Base-by-base conservation (phyloP, 2,888 invertebrate species). In the Octonoba sinensis region DNA sequence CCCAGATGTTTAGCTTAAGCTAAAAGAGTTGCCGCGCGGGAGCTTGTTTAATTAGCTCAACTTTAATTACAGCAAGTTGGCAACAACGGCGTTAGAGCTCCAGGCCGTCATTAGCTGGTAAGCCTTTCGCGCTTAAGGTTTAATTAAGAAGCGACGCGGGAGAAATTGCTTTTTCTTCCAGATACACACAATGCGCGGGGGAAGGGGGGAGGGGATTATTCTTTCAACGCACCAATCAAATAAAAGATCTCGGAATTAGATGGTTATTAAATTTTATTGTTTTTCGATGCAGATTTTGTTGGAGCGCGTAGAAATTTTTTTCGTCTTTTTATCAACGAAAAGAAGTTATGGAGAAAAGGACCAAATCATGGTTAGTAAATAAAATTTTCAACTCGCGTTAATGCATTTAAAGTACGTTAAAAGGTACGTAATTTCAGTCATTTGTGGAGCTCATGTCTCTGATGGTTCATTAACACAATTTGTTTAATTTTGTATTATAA, bases 211-310 rank as follows among this genome's bases (percentile, higher is more conserved):
- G 64, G 24, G 64, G 51, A 54, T 16, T n/a, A n/a, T 71, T 44
- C 62, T 54, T 62, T 20, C n/a, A 36, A 36, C 16, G 51, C 47
- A 20, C 62, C 70, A 71, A 71, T 71, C 70, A 77, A 77, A 71
- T 49, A 71, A 71, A 66, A 77, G 69, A 46, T 18, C 27, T 36
- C 44, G 59, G 78, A 20, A 66, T 78, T 71, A 77, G 77, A 24
- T 46, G 65, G 78, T 78, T 72, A 71, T 78, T 78, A 78, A 65
- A 71, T 78, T 78, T 78, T 78, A 78, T 59, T 72, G 71, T 72
- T 78, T 78, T 72, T 65, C 27, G 27, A 78, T 51, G 57, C 36
- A 49, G 65, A 18, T 60, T 78, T 72, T 78, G 56, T 36, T 16
- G 47, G 8, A 36, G 51, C 20, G 69, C 27, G 36, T 20, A 12